These are phyloP conservation scores for Sebastes elongatus DNA, from an alignment of 2,797 vertebrate species.

Conservation along the genomic window DNA sequence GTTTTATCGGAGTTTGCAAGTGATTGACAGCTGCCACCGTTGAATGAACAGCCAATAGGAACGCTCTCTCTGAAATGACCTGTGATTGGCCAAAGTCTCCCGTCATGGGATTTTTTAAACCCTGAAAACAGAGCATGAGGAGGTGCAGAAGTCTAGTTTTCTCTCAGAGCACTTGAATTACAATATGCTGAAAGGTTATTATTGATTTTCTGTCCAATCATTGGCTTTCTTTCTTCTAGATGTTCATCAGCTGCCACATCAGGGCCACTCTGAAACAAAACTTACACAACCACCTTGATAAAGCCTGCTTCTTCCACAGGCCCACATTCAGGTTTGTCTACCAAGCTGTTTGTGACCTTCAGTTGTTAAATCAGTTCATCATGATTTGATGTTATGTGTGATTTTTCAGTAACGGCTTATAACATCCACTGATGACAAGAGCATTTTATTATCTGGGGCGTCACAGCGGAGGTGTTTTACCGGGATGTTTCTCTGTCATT, in stretches of 20 bases:
- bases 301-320: constrained; percentile 67
- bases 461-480: neutral
- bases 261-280: constrained; percentile 33
- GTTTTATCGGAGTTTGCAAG: no score
- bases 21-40: no score
- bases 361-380: neutral
- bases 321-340: constrained; percentile 54
- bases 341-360: neutral
- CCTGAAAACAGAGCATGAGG: no score
- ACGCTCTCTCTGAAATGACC: no score
- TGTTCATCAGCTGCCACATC: constrained; percentile 71
- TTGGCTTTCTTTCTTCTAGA: constrained; percentile 18
- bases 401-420: neutral
- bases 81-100: no score
- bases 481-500: constrained; percentile 26
- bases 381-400: neutral
- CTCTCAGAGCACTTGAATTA: no score
- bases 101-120: rapidly evolving
- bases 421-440: neutral
- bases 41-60: no score
- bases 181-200: no score
- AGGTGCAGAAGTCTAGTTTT: no score
- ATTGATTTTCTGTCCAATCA: rapidly evolving
- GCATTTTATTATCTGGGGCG: neutral
- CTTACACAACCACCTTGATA: constrained; percentile 8